Percentiles rank a stretch among this genome's conserved stretches.
Conservation (phyloP, 2,113 vertebrate species). For the Motacilla tschutschensis region DNA sequence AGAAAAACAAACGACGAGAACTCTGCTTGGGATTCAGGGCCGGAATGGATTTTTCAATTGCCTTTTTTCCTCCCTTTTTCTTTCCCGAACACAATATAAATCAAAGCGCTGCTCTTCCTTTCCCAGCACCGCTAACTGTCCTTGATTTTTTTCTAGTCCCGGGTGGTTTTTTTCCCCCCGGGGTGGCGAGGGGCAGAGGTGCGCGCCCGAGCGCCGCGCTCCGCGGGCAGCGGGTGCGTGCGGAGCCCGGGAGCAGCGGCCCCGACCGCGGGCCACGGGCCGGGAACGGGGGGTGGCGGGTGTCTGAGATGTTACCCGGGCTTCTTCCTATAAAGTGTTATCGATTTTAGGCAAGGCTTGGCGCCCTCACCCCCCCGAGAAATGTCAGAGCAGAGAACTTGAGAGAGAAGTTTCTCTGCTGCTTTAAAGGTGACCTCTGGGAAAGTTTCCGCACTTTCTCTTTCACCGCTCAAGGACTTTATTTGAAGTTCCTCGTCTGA, state of each 20-base stretch:
- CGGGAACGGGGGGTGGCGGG: no score
- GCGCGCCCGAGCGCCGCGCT: neutral
- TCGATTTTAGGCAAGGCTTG: neutral
- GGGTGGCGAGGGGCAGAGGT: neutral
- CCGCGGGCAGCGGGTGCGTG: neutral
- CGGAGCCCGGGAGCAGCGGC: neutral
- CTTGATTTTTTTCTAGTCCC: neutral
- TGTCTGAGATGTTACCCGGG: neutral
- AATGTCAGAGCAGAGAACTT: neutral
- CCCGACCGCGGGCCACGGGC: neutral
- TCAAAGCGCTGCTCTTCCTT: neutral
- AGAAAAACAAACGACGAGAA: neutral
- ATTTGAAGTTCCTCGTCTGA: constrained; percentile 1
- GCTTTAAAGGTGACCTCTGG: constrained; percentile 25
- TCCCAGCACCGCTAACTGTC: neutral
- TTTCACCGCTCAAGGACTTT: constrained; percentile 3
- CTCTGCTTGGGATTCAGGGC: neutral
- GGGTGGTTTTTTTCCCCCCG: fast-evolving
- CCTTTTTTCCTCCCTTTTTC: fast-evolving
- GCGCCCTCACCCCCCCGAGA: neutral
- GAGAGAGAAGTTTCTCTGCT: neutral
- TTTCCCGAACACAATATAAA: neutral
- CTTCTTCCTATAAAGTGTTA: neutral
- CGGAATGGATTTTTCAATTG: neutral
- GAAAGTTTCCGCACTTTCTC: constrained; percentile 33